Evolutionary conservation across 1,140 invertebrate species (phyloP).

Genomic region (Dufourea novaeangliae): DNA sequence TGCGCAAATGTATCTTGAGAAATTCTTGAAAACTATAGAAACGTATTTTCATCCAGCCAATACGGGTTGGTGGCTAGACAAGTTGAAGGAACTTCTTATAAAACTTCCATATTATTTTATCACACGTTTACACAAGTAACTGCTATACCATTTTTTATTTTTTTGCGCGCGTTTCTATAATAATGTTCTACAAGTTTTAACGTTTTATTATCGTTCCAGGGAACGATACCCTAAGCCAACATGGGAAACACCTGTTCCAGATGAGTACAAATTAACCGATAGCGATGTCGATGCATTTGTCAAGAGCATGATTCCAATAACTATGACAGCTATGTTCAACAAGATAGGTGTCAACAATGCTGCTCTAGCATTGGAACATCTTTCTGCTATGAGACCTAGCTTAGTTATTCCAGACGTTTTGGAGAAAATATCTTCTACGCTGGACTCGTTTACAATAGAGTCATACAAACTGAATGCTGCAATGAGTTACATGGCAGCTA

Average conservation of each 20-base stretch:
- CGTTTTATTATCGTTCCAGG: constrained; percentile 67
- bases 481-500: constrained; percentile 89
- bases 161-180: background rate
- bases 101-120: constrained; percentile 85
- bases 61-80: constrained; percentile 88
- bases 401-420: constrained; percentile 92
- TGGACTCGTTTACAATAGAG: constrained; percentile 94
- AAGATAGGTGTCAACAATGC: constrained; percentile 86
- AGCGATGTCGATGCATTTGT: constrained; percentile 93
- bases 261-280: constrained; percentile 88
- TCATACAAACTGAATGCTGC: constrained; percentile 91
- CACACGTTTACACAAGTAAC: constrained; percentile 82
- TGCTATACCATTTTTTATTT: background rate
- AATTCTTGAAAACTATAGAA: constrained; percentile 91
- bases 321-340: constrained; percentile 89
- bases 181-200: background rate
- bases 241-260: constrained; percentile 88
- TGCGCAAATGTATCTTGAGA: constrained; percentile 88
- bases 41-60: constrained; percentile 96
- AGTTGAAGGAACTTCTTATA: constrained; percentile 84
- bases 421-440: constrained; percentile 88
- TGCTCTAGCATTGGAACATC: constrained; percentile 86
- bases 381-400: constrained; percentile 91
- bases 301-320: constrained; percentile 85
- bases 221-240: constrained; percentile 85